phyloP scores from a whole-genome alignment of 2,113 vertebrate genomes.

The Chlorocebus sabaeus region DNA sequence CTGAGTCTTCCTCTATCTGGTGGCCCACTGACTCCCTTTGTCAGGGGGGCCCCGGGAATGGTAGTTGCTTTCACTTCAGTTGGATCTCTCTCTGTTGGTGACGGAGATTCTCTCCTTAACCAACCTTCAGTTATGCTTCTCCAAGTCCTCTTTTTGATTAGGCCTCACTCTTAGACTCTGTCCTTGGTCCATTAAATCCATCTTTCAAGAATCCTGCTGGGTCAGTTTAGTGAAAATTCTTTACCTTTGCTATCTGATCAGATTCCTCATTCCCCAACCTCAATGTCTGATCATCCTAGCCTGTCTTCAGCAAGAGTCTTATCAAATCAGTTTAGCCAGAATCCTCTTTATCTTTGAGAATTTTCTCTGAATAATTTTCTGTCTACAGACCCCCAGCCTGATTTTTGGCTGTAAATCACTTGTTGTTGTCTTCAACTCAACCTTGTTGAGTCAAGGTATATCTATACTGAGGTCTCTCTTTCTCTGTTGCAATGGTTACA shows the following conservation, averaged over 20 bases:
- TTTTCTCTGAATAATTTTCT: background rate
- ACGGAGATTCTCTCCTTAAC: background rate
- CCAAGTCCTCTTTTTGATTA: background rate
- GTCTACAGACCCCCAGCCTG: background rate
- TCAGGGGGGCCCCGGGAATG: too few species aligned
- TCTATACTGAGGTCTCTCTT: background rate
- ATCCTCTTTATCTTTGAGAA: background rate
- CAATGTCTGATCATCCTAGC: background rate
- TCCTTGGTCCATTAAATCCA: background rate
- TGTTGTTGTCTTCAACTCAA: background rate
- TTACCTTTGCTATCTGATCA: background rate
- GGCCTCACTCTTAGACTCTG: background rate
- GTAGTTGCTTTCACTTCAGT: background rate
- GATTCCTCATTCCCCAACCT: background rate
- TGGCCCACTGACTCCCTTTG: background rate
- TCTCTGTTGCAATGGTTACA: too few species aligned
- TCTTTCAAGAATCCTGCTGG: background rate
- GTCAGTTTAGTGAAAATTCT: background rate
- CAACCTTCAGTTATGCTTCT: background rate
- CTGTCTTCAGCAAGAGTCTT: background rate
- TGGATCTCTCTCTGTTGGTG: background rate
- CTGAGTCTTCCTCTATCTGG: background rate
- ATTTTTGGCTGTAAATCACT: background rate
- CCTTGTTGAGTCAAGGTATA: background rate
- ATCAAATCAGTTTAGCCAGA: background rate